These are phyloP conservation scores for Thunnus thynnus DNA, from an alignment of 2,113 vertebrate genomes.

Conservation along the genomic window DNA sequence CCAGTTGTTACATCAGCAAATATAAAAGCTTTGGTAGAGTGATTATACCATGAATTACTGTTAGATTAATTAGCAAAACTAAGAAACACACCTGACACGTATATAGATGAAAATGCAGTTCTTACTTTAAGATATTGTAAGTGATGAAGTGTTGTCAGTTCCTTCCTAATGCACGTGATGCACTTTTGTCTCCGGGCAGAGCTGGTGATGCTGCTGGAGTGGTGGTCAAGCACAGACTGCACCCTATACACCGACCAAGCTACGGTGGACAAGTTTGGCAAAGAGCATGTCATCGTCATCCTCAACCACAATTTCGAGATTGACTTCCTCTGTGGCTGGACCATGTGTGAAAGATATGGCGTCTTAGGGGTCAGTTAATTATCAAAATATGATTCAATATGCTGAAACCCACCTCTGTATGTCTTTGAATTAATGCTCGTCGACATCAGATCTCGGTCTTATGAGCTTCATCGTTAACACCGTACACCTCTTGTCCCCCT, in stretches of 20 bases:
- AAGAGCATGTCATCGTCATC: constrained; percentile 96
- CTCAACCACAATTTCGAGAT: constrained; percentile 99
- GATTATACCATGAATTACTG: background rate
- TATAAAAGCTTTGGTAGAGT: too few relatives aligned
- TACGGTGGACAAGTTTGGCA: constrained; percentile 91
- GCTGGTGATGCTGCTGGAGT: constrained; percentile 98
- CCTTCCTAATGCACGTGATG: background rate
- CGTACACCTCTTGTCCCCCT: background rate
- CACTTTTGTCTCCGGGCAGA: constrained; percentile 79
- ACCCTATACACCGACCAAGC: constrained; percentile 93
- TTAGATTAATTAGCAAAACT: background rate
- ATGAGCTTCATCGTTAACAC: background rate
- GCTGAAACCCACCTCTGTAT: background rate
- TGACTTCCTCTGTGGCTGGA: constrained; percentile 99
- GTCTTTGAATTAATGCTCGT: background rate
- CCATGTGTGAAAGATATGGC: constrained; percentile 96
- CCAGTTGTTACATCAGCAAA: too few relatives aligned
- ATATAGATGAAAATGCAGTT: background rate
- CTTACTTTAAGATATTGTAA: background rate
- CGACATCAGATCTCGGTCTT: background rate
- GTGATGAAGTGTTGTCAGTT: background rate
- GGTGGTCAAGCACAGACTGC: constrained; percentile 98
- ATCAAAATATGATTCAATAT: background rate
- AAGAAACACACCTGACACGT: background rate
- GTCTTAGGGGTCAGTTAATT: constrained; percentile 91